Evolutionary conservation across 2,113 vertebrate genomes (phyloP), one percentile per base, ranked within the genome.

Genomic region (Pitta sordida): DNA sequence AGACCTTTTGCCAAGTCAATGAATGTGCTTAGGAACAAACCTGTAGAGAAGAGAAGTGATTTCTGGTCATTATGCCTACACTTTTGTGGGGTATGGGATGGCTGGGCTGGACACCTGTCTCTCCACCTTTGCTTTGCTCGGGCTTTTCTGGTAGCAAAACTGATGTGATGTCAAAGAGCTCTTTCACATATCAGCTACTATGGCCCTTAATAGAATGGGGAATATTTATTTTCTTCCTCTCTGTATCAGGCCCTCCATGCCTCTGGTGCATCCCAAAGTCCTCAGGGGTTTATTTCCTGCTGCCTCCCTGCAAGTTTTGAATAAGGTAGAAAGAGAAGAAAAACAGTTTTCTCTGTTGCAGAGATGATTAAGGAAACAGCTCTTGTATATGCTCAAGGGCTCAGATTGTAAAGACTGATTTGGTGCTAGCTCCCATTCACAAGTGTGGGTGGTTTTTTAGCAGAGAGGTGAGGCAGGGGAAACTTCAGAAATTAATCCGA

Each of bases 401-500:
- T 77, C 13, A 3, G 15, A 23, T 17, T 23, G 43, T n/a, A 34
- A 48, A 74, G 51, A 39, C 24, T 44, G 30, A 39, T 90, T 77
- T 37, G 26, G 39, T 68, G 71, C 32, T 52, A 7, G 49, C 81
- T 90, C 63, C 34, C 46, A 64, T 15, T 37, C 51, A 43, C 51
- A 91, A 78, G 77, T 92, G 62, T 64, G 60, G 32, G 49, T 68
- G 48, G 1, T 11, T 92, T 82, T 93, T 62, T 8, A 92, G 73
- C 8, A 3, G 58, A 81, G 89, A 81, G 29, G 43, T 81, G 64
- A 78, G 34, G 14, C 2, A 6, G 30, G 10, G 36, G 32, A 23
- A 80, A 32, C 69, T 71, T 32, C 58, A 88, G n/a, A 86, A 80
- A 91, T 48, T 91, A 90, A 88, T 82, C 46, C 86, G 83, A 82